A percentile compares a stretch with the other conserved stretches of the same genome.
Evolutionary conservation across 2,113 vertebrate genomes (phyloP).

Genomic region (Pelmatolapia mariae): DNA sequence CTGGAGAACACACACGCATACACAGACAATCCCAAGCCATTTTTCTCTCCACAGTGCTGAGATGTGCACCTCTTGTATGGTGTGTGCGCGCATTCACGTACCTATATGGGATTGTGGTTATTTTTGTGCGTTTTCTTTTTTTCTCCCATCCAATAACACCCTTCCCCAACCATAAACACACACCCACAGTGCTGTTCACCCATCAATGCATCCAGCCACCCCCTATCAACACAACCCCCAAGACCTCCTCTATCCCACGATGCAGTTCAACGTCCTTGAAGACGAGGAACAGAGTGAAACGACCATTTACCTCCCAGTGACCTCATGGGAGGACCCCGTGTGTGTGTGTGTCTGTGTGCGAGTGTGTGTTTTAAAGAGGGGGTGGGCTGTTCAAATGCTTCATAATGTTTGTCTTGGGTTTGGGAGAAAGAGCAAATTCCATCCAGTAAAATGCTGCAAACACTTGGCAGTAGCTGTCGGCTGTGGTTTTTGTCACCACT

Average conservation of each 20-base stretch:
- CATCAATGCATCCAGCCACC: not conserved
- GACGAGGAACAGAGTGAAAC: slow-evolving; percentile 45
- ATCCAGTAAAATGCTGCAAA: slow-evolving; percentile 48
- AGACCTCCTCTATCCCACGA: slow-evolving; percentile 51
- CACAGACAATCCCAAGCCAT: slow-evolving; percentile 1
- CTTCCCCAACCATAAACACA: not conserved
- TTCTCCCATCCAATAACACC: not conserved
- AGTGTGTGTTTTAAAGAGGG: not conserved
- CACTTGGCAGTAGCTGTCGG: slow-evolving; percentile 46
- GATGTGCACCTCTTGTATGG: not conserved
- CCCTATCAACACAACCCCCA: not conserved
- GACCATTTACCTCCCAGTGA: slow-evolving; percentile 44
- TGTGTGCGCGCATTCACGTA: not conserved
- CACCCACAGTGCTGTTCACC: not conserved
- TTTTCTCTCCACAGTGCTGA: slow-evolving; percentile 4
- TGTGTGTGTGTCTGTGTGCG: slow-evolving; percentile 15
- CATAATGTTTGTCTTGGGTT: slow-evolving; percentile 55
- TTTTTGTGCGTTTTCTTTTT: not conserved
- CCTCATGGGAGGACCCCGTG: slow-evolving; percentile 35
- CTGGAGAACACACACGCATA: slow-evolving; percentile 41
- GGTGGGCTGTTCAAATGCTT: slow-evolving; percentile 7
- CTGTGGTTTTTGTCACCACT: slow-evolving; percentile 67
- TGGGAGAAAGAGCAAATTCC: slow-evolving; percentile 53
- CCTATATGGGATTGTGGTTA: not conserved
- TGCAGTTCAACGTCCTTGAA: slow-evolving; percentile 68